These are phyloP conservation scores for Latheticus oryzae DNA, from an alignment of 2,888 invertebrate genomes.

Conservation along the genomic window DNA sequence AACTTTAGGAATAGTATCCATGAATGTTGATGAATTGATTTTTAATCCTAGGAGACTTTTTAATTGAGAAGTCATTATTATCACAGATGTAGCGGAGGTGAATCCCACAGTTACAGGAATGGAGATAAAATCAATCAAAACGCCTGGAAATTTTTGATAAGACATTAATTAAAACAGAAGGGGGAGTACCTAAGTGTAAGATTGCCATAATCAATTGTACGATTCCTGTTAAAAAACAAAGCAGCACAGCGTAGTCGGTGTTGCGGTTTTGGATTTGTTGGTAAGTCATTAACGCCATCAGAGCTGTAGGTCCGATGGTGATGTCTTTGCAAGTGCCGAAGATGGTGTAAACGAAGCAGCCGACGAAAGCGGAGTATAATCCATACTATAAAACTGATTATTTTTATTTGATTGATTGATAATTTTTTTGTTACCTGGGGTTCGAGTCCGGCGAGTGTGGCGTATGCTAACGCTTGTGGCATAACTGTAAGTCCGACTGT, in stretches of 20 bases:
- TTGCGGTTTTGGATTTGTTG: conserved; percentile 78
- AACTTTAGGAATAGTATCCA: conserved; percentile 80
- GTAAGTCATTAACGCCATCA: conserved; percentile 91
- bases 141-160: conserved; percentile 78
- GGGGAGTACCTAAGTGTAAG: conserved; percentile 77
- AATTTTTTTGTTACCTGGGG: conserved; percentile 74
- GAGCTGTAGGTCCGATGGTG: conserved; percentile 92
- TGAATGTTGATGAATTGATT: conserved; percentile 79
- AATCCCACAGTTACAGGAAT: conserved; percentile 91
- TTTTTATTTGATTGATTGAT: too few species aligned
- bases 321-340: conserved; percentile 91
- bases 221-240: conserved; percentile 85
- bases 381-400: conserved; percentile 79
- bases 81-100: conserved; percentile 91
- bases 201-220: conserved; percentile 86
- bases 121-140: conserved; percentile 90
- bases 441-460: conserved; percentile 87
- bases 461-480: conserved; percentile 93
- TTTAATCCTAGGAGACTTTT: conserved; percentile 80
- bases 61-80: conserved; percentile 87
- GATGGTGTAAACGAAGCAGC: conserved; percentile 90
- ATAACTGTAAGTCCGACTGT: conserved; percentile 94
- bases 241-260: conserved; percentile 82
- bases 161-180: not conserved
- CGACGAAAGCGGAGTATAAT: conserved; percentile 93